Base-by-base conservation (phyloP, 2,113 vertebrate species). In the Sceloporus undulatus region DNA sequence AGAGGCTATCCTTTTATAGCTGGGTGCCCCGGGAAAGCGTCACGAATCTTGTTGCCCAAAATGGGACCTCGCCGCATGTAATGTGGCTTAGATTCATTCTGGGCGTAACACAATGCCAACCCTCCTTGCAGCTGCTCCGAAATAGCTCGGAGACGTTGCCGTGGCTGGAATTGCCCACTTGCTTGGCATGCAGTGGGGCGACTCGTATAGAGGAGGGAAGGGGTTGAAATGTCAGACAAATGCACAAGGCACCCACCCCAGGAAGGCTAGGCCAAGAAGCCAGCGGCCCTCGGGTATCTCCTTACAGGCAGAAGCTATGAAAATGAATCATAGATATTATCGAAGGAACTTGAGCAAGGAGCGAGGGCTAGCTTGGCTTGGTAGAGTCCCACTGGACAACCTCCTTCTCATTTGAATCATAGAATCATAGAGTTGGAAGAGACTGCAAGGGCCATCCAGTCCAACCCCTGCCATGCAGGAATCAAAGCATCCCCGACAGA, bases 51-150 rank as follows among this genome's bases (percentile, higher is more conserved):
- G 62, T 25, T 38, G 42, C 40, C 81, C 81, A 54, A 70, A 78
- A 84, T 70, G 18, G 80, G 73, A 52, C 19, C 59, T 38, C 1
- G 18, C 80, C 73, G 2, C 73, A 68, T 66, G 62, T 38, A 68
- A 83, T 4, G 48, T 8, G 87, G 42, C 48, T 70, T 56, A n/a
- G 81, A 14, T 88, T 54, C 81, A 56, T 84, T 88, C 29, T 68
- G 87, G 87, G 81, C 16, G 87, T 84, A 88, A 88, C 59, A 29
- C 87, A 83, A 88, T 29, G 73, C 87, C 81, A 52, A 8, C 3
- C 5, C 65, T 29, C 59, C 25, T 16, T n/a, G 29, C 71, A 84
- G 80, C 87, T 56, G 87, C 81, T 59, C 87, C 9, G 3, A 88
- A 88, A 88, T 88, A 88, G 87, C 87, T 78, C 14, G 14, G 56